Evolutionary conservation across 2,113 vertebrate genomes (phyloP).

Genomic region (Saimiri boliviensis): DNA sequence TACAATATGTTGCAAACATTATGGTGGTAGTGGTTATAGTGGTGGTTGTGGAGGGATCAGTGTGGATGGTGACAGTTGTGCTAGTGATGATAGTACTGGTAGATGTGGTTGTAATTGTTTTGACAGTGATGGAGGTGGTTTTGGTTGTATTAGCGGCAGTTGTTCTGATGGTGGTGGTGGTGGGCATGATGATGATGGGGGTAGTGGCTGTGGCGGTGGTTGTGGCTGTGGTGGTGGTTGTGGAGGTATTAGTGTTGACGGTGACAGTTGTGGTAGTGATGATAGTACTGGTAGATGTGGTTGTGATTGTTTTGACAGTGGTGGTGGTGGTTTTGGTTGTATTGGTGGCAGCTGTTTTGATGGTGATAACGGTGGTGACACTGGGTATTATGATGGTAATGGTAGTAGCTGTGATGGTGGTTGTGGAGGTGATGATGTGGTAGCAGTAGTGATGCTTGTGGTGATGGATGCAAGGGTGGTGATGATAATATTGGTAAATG

Average conservation of each 20-base stretch:
- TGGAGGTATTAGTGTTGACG: neutral
- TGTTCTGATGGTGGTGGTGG: neutral
- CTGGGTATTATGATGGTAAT: neutral
- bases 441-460: neutral
- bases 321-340: neutral
- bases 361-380: neutral
- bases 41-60: rapidly evolving
- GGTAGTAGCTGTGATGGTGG: neutral
- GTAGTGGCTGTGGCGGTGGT: too few relatives aligned
- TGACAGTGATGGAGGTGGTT: too few relatives aligned
- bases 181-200: rapidly evolving
- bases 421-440: neutral
- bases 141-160: too few relatives aligned
- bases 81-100: too few relatives aligned
- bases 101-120: too few relatives aligned
- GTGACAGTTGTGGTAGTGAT: neutral
- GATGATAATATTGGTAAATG: neutral
- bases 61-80: too few relatives aligned
- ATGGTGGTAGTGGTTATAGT: rapidly evolving
- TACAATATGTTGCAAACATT: too few relatives aligned
- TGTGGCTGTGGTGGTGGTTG: too few relatives aligned
- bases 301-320: too few relatives aligned
- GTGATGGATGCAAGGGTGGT: too few relatives aligned
- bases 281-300: neutral
- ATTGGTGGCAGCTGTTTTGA: neutral